Evolutionary conservation across 2,888 invertebrate genomes (phyloP), one percentile per base, ranked within the genome.

Genomic region (Drosophila fungiperda): DNA sequence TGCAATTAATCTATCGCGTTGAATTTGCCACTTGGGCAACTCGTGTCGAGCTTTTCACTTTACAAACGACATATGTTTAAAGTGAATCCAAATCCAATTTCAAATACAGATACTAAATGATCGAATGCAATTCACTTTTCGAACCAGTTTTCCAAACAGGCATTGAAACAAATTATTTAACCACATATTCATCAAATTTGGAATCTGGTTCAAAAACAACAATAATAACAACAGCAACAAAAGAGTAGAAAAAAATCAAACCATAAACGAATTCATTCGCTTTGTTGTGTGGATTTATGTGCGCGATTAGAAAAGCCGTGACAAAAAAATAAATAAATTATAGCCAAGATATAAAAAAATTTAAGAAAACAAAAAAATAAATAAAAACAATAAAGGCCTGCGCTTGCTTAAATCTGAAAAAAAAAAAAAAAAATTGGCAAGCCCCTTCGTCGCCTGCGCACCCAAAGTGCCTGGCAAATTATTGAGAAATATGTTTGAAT

Each of bases 231-330:
- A 42, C 52, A 42, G 40, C 33, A 33, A 63, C 42, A 63, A 60
- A 61, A 67, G 69, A 54, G 36, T 59, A 50, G 17, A 50, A 54
- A 53, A 50, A 58, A 33, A 53, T 20, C 32, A 42, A 42, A 57
- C 57, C 57, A 42, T 57, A 32, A 57, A 42, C 57, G 42, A 32
- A 50, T 61, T 70, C 65, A 54, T 52, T 64, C 23, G 40, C 65
- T 61, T 59, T 69, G 72, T 73, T 69, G 6, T 52, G 61, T 78
- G 89, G 85, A 87, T 87, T 89, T 87, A 87, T 87, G 80, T 74
- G 73, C 67, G 74, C 78, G 82, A 84, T 87, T 82, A 89, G 68
- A 75, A 78, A 81, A 78, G 52, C 70, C 79, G 74, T 81, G 72
- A 78, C 72, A 75, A 58, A 70, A 77, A 77, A 73, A 59, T 69